A percentile compares a stretch with the other conserved stretches of the same genome.
phyloP scores from a whole-genome alignment of 1,140 invertebrate genomes.

The Phthorimaea operculella region DNA sequence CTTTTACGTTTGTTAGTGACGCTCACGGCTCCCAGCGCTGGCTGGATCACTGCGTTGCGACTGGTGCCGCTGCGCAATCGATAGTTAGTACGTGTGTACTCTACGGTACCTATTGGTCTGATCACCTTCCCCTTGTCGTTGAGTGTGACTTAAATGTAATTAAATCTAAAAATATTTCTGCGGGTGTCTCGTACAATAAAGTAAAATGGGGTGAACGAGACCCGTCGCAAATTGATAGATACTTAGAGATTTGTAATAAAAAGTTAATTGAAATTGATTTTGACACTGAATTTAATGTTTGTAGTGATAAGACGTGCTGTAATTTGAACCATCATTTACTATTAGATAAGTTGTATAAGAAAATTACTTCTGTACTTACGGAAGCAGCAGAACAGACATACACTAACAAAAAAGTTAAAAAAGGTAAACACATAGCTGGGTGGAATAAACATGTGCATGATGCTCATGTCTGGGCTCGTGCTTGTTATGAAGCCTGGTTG shows the following conservation, averaged over 20 bases:
- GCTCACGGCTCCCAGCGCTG: neutral
- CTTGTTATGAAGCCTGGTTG: neutral
- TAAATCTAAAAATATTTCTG: neutral
- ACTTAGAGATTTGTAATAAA: neutral
- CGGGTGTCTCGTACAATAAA: neutral
- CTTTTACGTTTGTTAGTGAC: slow-evolving; percentile 4
- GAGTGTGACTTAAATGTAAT: neutral
- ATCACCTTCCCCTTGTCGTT: neutral
- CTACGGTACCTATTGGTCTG: neutral
- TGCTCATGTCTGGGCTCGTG: neutral
- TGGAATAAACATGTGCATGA: slow-evolving; percentile 4
- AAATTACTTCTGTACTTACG: neutral
- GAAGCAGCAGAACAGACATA: neutral
- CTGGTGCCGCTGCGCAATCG: neutral
- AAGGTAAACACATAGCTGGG: neutral
- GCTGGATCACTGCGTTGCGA: slow-evolving; percentile 9
- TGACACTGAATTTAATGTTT: neutral
- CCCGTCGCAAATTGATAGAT: neutral
- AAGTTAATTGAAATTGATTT: neutral
- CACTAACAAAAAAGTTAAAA: neutral
- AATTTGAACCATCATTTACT: neutral
- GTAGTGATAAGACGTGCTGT: neutral
- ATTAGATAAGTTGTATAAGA: neutral
- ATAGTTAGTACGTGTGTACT: neutral
- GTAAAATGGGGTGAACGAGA: slow-evolving; percentile 1